A percentile compares a stretch with the other conserved stretches of the same genome.
Evolutionary conservation across 64 coral and sea anemone species (phyloP).

Genomic region (Stichodactyla helianthus): DNA sequence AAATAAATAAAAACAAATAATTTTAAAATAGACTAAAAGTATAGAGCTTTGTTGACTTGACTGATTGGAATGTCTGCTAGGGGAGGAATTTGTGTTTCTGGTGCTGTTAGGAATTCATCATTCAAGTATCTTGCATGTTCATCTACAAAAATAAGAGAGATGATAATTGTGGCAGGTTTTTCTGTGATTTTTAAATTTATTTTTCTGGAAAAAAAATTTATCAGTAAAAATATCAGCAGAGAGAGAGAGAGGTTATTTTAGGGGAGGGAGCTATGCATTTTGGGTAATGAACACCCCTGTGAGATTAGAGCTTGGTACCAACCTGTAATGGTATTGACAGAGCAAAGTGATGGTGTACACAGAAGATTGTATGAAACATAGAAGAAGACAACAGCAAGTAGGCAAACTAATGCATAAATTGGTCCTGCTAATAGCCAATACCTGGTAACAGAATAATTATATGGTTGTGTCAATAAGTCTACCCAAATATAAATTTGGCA

Average conservation of each 20-base stretch:
- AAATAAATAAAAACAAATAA: no score
- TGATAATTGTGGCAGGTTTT: no score
- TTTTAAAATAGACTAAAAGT: background rate
- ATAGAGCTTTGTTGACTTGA: conserved; percentile 76
- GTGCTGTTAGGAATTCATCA: background rate
- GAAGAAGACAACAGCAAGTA: conserved; percentile 50
- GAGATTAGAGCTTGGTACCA: background rate
- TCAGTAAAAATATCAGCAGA: background rate
- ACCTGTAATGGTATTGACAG: conserved; percentile 96
- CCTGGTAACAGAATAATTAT: conserved; percentile 18
- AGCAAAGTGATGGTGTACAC: conserved; percentile 66
- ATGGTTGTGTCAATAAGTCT: background rate
- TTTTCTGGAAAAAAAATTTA: background rate
- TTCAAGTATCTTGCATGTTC: conserved; percentile 57
- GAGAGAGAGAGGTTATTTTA: background rate
- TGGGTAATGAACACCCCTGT: background rate
- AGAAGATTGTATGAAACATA: conserved; percentile 82
- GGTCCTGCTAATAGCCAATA: conserved; percentile 96
- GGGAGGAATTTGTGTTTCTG: conserved; percentile 52
- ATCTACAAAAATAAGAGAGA: conserved; percentile 40
- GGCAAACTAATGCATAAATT: conserved; percentile 70
- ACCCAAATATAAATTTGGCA: background rate
- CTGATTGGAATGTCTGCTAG: conserved; percentile 78
- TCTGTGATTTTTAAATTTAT: no score
- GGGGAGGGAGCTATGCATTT: no score